Evolutionary conservation across 2,113 vertebrate species (phyloP).

Genomic region (Pterocles burchelli): DNA sequence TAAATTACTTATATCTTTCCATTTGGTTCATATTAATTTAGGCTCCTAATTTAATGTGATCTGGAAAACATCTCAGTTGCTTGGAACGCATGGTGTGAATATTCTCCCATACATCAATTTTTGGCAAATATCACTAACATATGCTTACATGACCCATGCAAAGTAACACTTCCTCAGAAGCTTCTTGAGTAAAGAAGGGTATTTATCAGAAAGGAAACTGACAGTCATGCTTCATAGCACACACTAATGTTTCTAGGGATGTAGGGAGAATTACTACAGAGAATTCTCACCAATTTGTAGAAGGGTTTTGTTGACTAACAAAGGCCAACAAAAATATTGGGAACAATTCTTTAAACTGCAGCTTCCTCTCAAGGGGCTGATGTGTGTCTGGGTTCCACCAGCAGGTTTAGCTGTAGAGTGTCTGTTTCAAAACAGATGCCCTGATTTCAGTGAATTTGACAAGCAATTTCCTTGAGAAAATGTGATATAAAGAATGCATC

Average conservation of each 20-base stretch:
- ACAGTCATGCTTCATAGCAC: background rate
- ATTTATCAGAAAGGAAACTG: background rate
- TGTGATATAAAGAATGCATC: background rate
- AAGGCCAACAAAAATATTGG: background rate
- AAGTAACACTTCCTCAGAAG: background rate
- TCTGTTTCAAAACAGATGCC: background rate
- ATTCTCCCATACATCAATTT: background rate
- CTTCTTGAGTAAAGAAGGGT: background rate
- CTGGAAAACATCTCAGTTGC: background rate
- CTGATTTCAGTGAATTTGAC: background rate
- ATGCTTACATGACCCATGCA: background rate
- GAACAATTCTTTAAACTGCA: background rate
- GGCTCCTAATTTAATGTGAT: background rate
- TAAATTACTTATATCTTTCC: background rate
- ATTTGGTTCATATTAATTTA: background rate
- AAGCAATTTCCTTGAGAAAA: slow-evolving; percentile 2
- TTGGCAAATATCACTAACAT: background rate
- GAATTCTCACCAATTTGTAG: background rate
- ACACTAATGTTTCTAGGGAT: background rate
- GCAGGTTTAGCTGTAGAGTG: background rate
- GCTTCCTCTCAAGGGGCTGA: background rate
- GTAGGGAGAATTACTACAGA: background rate
- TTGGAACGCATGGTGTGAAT: background rate
- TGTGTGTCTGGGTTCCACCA: background rate
- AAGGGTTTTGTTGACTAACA: background rate